Conservation (phyloP, 1,140 invertebrate genomes). For the Lycorma delicatula region DNA sequence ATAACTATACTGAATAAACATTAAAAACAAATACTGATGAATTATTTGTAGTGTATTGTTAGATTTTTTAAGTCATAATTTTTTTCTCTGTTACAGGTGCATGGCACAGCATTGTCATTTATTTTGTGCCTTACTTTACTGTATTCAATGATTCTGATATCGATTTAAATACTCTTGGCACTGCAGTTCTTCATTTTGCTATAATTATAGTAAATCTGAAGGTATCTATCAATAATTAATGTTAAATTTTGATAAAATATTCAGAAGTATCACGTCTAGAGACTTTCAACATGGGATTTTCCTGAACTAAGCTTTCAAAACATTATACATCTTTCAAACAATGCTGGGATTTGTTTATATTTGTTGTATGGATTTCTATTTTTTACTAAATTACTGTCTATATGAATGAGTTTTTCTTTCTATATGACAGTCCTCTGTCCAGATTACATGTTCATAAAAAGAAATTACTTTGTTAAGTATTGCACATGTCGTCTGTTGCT, state of each 20-base stretch:
- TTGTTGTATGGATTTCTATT: too few species aligned
- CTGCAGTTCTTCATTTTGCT: conserved; percentile 40
- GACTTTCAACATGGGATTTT: background rate
- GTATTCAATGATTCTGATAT: conserved; percentile 37
- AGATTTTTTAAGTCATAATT: background rate
- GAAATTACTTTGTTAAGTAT: too few species aligned
- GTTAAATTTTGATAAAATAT: background rate
- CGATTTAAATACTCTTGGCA: conserved; percentile 41
- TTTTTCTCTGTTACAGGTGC: conserved; percentile 38
- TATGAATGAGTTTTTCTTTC: too few species aligned
- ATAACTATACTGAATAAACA: conserved; percentile 29
- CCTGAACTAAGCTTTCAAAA: background rate
- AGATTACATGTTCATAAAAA: too few species aligned
- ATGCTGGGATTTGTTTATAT: too few species aligned
- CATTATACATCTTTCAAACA: too few species aligned
- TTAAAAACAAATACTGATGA: conserved; percentile 30
- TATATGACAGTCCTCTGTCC: too few species aligned
- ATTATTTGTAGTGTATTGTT: conserved; percentile 31
- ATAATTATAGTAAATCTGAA: conserved; percentile 44
- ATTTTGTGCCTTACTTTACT: conserved; percentile 42
- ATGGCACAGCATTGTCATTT: conserved; percentile 47
- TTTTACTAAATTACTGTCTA: background rate
- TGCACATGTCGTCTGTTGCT: too few species aligned
- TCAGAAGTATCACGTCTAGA: background rate
- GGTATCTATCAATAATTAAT: conserved; percentile 30